Evolutionary conservation across 2,113 vertebrate genomes (phyloP), one percentile per base, ranked within the genome.

Genomic region (Acinonyx jubatus): DNA sequence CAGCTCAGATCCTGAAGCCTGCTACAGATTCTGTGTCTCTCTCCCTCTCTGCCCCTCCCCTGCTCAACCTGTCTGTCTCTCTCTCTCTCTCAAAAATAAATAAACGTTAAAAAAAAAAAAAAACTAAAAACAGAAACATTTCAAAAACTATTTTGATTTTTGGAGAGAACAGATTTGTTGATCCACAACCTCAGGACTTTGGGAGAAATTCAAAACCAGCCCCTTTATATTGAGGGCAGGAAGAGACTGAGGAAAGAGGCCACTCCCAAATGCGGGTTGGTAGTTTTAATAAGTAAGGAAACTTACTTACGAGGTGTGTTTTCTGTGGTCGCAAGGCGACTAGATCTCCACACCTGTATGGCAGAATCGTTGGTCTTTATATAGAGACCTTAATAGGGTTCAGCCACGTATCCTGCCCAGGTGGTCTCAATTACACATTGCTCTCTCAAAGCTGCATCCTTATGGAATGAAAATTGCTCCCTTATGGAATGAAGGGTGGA

Each of bases 361-460:
- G 45, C 33, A 66, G 41, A 50, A 14, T 65, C 61, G 18, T 48
- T 41, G 15, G 15, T 7, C 14, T 65, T 29, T 65, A 13, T 14
- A 65, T 29, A 19, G 9, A 19, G 11, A 27, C 6, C 15, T 50
- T 50, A 13, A 21, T 0, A 4, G 5, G 5, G 21, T 50, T 29
- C 41, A 18, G 25, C 4, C 21, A 65, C 15, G 16, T 4, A 25
- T 18, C 8, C 31, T 4, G 29, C 5, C 19, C 33, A 65, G 57
- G 25, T 16, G 2, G 21, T 29, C 41, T n/a, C 38, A 27, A 7
- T 1, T 12, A 16, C 4, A 15, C 41, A 3, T 0, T 1, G 23
- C 10, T 15, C 23, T 15, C 23, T 9, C 6, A 3, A 76, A 21
- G 55, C 38, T 18, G 14, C 0, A 11, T 33, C 31, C 31, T 7